Base-by-base conservation (phyloP, 2,797 vertebrate genomes). In the Chaetodon trifasciatus region DNA sequence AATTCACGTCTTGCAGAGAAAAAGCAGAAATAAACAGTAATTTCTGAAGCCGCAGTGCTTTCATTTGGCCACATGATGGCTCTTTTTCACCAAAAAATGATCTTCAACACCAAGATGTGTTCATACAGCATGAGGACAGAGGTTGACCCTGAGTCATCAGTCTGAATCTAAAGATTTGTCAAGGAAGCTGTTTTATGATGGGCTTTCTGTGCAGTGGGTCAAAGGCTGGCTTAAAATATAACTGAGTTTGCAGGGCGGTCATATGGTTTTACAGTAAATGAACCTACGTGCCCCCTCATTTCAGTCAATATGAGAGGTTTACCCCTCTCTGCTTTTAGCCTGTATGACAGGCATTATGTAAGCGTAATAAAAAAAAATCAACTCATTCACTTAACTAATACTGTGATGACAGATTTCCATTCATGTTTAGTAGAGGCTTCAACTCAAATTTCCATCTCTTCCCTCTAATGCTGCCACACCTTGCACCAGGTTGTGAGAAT, bases 11-110 rank as follows among this genome's bases (percentile, higher is more conserved):
- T 11, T 61, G 5, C 1, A 23, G 7, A 24, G 23, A 8, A 16
- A 53, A 5, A 19, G 28, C 28, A 28, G 4, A 42, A 32, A 53
- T 1, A 42, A n/a, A 5, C 4, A 37, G 21, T 6, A 0, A 24
- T 12, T 42, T 65, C n/a, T 44, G 2, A 19, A 46, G 65, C 23
- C 87, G 90, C 76, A 88, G 77, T 73, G n/a, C 61, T 16, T 6
- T 0, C 0, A 1, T 35, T 50, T 35, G 35, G 23, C 86, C 93
- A 92, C 92, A 84, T 0, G 92, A 40, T 88, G 94, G 65, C 90
- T 58, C 85, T 64, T 79, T 85, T 78, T 64, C 52, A 88, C 79
- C 72, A 85, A 8, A 40, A 81, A 86, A 83, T 9, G 4, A 17
- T 62, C 52, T 16, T 1, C 6, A 4, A 37, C 47, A 24, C 0